phyloP scores from a whole-genome alignment of 2,113 vertebrate species.

The Pituophis catenifer region DNA sequence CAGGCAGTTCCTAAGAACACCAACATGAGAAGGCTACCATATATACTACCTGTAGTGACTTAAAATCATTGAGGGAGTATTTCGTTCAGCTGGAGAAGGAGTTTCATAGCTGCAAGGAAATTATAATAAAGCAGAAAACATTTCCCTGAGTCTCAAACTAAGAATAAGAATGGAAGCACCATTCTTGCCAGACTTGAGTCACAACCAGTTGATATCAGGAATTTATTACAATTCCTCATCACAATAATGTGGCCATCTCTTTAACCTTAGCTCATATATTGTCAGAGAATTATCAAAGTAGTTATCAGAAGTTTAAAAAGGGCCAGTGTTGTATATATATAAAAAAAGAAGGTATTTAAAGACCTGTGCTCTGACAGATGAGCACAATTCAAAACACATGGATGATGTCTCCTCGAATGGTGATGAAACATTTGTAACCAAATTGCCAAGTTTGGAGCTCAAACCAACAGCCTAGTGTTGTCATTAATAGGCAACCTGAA shows the following conservation, averaged over 20 bases:
- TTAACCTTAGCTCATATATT: neutral
- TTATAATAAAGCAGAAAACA: neutral
- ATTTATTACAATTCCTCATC: neutral
- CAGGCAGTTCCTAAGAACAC: neutral
- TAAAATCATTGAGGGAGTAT: neutral
- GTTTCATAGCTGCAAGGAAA: neutral
- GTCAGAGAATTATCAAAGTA: neutral
- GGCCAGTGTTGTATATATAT: too few species aligned
- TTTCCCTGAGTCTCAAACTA: neutral
- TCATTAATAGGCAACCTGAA: neutral
- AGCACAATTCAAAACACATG: too few species aligned
- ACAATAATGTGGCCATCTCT: neutral
- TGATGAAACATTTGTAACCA: too few species aligned
- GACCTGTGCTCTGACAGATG: too few species aligned
- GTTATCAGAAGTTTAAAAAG: neutral
- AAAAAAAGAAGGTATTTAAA: too few species aligned
- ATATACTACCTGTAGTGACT: neutral
- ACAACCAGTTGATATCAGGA: neutral
- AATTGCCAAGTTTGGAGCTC: too few species aligned
- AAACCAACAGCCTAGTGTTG: neutral
- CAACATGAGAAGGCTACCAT: neutral
- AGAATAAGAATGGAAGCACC: neutral
- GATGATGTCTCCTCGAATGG: too few species aligned
- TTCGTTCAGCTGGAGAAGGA: neutral
- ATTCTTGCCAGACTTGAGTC: neutral